A percentile compares a stretch with the other conserved stretches of the same genome.
These are phyloP conservation scores for Lagria hirta DNA, from an alignment of 2,888 invertebrate species.

Conservation along the genomic window DNA sequence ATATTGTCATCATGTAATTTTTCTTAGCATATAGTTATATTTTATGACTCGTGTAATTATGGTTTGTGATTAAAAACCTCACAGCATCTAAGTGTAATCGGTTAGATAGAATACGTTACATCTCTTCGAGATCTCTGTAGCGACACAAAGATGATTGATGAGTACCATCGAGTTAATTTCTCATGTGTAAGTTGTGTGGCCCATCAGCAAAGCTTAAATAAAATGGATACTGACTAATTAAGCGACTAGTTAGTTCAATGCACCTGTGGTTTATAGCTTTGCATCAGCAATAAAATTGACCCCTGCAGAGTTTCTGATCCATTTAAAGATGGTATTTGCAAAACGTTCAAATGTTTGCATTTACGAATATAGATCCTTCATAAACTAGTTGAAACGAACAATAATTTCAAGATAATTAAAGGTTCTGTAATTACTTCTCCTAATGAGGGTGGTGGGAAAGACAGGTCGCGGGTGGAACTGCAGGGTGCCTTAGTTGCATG, in stretches of 20 bases:
- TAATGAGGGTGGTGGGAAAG: slow-evolving; percentile 52
- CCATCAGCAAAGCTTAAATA: slow-evolving; percentile 33
- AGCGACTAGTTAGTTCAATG: slow-evolving; percentile 31
- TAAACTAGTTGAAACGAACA: slow-evolving; percentile 28
- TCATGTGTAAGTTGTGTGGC: slow-evolving; percentile 35
- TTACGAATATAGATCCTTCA: slow-evolving; percentile 22
- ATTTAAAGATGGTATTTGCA: slow-evolving; percentile 18
- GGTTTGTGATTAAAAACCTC: too few species aligned
- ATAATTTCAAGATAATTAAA: slow-evolving; percentile 37
- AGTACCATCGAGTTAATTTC: slow-evolving; percentile 34
- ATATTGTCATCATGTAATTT: too few species aligned
- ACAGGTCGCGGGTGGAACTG: slow-evolving; percentile 44
- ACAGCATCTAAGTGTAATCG: too few species aligned
- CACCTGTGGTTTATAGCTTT: slow-evolving; percentile 27
- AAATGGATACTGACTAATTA: slow-evolving; percentile 35
- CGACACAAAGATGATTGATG: slow-evolving; percentile 37
- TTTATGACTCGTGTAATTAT: too few species aligned
- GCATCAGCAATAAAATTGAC: slow-evolving; percentile 18
- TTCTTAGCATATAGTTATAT: too few species aligned
- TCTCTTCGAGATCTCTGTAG: slow-evolving; percentile 20
- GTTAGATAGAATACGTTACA: slow-evolving; percentile 6
- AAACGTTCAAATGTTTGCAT: slow-evolving; percentile 10
- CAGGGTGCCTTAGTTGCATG: slow-evolving; percentile 44
- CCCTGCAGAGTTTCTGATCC: slow-evolving; percentile 20
- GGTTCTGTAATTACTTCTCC: slow-evolving; percentile 48